Percentiles rank a stretch among this genome's conserved stretches.
Conservation (phyloP, 2,113 vertebrate genomes). For the Microcebus jonahi region DNA sequence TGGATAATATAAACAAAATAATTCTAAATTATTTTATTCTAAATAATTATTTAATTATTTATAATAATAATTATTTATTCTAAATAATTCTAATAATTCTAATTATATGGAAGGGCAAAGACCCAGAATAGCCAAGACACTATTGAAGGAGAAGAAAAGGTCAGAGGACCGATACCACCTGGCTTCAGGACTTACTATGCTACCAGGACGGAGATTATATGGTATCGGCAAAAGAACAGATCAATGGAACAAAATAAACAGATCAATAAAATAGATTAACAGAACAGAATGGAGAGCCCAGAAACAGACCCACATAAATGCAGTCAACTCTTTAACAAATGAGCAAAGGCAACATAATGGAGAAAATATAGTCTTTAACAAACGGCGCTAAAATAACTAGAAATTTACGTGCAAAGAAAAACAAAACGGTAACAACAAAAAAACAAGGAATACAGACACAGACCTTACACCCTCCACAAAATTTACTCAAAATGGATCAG, state of each 20-base stretch:
- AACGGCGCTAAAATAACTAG: no score
- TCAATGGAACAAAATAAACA: not conserved
- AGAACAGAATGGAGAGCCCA: not conserved
- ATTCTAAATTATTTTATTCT: not conserved
- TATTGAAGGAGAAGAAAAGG: not conserved
- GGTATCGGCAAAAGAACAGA: not conserved
- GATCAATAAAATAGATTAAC: not conserved
- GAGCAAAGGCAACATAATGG: no score
- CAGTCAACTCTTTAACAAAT: not conserved
- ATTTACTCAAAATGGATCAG: no score
- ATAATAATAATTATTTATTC: no score
- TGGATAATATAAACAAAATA: not conserved
- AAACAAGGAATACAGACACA: no score
- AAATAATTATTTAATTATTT: no score
- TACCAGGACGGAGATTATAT: not conserved
- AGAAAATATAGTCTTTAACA: no score
- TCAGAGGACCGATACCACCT: not conserved
- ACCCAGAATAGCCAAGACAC: not conserved
- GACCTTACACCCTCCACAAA: not conserved
- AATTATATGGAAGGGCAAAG: not conserved
- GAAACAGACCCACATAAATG: not conserved
- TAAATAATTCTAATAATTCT: not conserved
- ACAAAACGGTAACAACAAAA: not conserved
- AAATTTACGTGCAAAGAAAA: not conserved
- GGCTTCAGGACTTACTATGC: not conserved